Evolutionary conservation across 2,888 invertebrate genomes (phyloP), one percentile per base, ranked within the genome.

Genomic region (Ophonus ardosiacus): DNA sequence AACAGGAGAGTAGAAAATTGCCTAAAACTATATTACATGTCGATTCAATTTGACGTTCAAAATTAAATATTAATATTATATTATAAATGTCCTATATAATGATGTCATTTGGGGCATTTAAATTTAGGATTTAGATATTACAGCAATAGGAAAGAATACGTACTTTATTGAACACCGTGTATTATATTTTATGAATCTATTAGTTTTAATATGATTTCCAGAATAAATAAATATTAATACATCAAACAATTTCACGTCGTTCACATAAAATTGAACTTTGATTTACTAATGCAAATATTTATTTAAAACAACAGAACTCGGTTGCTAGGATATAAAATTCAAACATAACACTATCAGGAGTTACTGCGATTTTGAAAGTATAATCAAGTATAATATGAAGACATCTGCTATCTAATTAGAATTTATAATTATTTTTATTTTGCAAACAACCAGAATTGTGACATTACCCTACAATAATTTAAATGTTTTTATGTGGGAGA

Each of bases 341-440:
- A 80, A 61, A 61, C 61, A 80, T 74, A 4, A 15, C 8, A 71
- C 38, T 71, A 71, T 38, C 40, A 74, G 8, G 51, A 43, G 43
- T 68, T 15, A 68, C 43, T 43, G 40, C 43, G 8, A 56, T 74
- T 74, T 61, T 74, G 76, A 83, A 83, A 83, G 57, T 83, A 74
- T 74, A 83, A 80, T 59, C 80, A 80, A 59, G 63, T 80, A 78
- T 21, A 78, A 78, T 21, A 78, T 57, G 59, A 59, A 83, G 43
- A 84, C 84, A 84, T 84, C 76, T 78, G 76, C 71, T 43, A 17
- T 31, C 18, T 78, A 84, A 84, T 84, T 84, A 78, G 61, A 84
- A 76, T 76, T 76, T 84, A 59, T 59, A 84, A 84, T 84, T 80
- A 80, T 80, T 80, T 68, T 81, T 76, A 84, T 84, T 84, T 61